Percentiles rank a stretch among this genome's conserved stretches.
These are phyloP conservation scores for Cephus runcator DNA, from an alignment of 2,888 invertebrate genomes.

Conservation along the genomic window DNA sequence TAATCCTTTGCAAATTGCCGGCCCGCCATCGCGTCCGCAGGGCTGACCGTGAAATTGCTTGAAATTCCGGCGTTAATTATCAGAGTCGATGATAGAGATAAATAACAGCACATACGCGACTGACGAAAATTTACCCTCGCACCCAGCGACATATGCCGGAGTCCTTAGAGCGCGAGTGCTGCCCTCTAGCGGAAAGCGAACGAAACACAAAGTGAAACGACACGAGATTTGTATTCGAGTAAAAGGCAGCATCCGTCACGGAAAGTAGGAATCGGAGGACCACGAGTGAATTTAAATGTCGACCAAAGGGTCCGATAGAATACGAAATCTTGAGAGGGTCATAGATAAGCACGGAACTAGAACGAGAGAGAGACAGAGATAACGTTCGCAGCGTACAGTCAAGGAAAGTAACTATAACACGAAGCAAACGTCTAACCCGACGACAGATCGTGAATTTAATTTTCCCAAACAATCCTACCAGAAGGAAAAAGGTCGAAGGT, in stretches of 20 bases:
- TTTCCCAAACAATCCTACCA: neutral
- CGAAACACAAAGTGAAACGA: neutral
- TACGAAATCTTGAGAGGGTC: neutral
- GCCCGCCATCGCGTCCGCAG: neutral
- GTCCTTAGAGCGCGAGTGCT: neutral
- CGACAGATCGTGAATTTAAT: neutral
- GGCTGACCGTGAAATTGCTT: neutral
- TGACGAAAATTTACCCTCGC: neutral
- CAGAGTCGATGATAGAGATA: neutral
- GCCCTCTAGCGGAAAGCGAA: neutral
- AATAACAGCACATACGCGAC: neutral
- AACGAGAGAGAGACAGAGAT: neutral
- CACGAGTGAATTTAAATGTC: neutral
- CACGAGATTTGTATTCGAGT: neutral
- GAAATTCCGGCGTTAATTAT: neutral
- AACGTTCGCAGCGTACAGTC: no score
- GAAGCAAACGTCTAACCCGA: neutral
- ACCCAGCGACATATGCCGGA: neutral
- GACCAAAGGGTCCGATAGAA: neutral
- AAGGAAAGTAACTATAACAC: no score
- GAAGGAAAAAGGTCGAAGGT: neutral
- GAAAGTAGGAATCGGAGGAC: neutral
- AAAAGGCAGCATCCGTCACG: neutral
- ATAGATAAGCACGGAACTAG: neutral
- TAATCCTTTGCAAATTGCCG: constrained; percentile 22